A percentile compares a stretch with the other conserved stretches of the same genome.
These are phyloP conservation scores for Cygnus buccinator DNA, from an alignment of 2,113 vertebrate genomes.

Conservation along the genomic window DNA sequence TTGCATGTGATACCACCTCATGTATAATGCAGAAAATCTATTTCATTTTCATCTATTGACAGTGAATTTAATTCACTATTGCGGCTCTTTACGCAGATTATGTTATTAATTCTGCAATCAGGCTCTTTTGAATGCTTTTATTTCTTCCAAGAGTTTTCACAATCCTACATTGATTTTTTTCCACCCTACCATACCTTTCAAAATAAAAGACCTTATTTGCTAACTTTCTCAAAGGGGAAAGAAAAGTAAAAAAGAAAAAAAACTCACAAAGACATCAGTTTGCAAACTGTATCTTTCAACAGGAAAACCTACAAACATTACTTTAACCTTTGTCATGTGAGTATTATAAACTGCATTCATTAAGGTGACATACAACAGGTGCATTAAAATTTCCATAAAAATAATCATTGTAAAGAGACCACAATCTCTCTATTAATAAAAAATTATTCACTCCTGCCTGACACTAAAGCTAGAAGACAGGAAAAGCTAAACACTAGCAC, in stretches of 20 bases:
- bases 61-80: conserved; percentile 79
- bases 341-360: neutral
- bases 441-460: conserved; percentile 31
- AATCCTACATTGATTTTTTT: conserved; percentile 58
- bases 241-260: neutral
- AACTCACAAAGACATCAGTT: neutral
- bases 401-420: conserved; percentile 3
- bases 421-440: conserved; percentile 19
- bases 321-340: conserved; percentile 9
- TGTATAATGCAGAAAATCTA: conserved; percentile 81
- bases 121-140: conserved; percentile 73
- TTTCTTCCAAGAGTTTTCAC: conserved; percentile 68
- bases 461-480: conserved; percentile 10
- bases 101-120: conserved; percentile 81
- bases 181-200: conserved; percentile 64
- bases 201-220: conserved; percentile 37
- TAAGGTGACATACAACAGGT: conserved; percentile 35
- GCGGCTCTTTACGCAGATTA: conserved; percentile 71
- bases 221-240: conserved; percentile 40
- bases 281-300: conserved; percentile 1
- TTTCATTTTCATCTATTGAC: conserved; percentile 81
- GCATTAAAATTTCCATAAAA: conserved; percentile 44
- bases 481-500: conserved; percentile 55
- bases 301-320: neutral
- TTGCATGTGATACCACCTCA: conserved; percentile 78